Conservation (phyloP, 2,797 vertebrate species). For the Margarornis squamiger region DNA sequence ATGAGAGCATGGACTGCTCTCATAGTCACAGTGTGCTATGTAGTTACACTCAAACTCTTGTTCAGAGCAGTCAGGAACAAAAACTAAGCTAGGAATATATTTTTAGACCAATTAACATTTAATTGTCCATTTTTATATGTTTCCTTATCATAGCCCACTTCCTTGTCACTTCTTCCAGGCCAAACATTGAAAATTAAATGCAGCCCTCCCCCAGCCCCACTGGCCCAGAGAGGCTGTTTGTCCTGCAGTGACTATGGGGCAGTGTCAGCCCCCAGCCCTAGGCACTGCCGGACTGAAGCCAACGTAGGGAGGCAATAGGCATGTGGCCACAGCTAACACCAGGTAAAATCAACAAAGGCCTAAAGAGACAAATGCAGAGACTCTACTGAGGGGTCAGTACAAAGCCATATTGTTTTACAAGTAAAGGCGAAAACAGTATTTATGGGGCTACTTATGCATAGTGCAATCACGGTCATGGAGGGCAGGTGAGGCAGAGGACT, state of each 20-base stretch:
- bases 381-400: neutral
- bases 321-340: neutral
- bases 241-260: rapidly evolving
- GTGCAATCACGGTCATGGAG: rapidly evolving
- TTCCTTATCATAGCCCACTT: neutral
- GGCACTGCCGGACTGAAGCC: rapidly evolving
- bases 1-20: rapidly evolving
- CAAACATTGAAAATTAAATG: neutral
- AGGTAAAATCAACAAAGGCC: neutral
- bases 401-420: neutral
- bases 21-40: neutral
- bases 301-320: rapidly evolving
- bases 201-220: neutral
- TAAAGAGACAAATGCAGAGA: neutral
- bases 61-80: neutral
- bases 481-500: neutral
- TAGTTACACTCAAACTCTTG: neutral
- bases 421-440: neutral
- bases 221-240: neutral
- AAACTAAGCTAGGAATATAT: neutral
- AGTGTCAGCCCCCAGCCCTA: rapidly evolving
- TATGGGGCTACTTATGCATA: neutral
- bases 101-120: neutral
- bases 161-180: neutral
- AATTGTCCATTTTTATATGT: neutral